Base-by-base conservation (phyloP, 2,888 invertebrate genomes). In the Deilephila elpenor region DNA sequence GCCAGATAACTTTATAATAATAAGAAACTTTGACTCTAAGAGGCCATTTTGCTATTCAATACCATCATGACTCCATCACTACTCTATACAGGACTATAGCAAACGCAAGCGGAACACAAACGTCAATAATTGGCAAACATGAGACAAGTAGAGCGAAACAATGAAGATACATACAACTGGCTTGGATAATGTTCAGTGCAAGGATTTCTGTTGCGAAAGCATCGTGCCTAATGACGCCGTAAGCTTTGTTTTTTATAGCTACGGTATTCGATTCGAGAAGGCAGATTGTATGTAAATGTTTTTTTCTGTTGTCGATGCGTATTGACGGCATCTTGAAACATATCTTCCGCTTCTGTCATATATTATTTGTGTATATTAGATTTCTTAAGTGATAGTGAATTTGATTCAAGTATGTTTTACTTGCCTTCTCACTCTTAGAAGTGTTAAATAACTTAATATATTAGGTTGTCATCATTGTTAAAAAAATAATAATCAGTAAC, bases 181-280 rank as follows among this genome's bases (percentile, higher is more conserved):
- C 51, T 62, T 67, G 51, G 67, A 67, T 67, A 67, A 67, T 51
- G 67, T 67, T 67, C 51, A 20, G n/a, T 44, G 67, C 67, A 51
- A 67, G 67, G 67, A 67, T 67, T 67, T 67, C 25, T 67, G 67
- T 67, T 44, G 67, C 7, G 25, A 44, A 44, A 67, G 67, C 51
- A 67, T 25, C 19, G 67, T 51, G 67, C 51, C 67, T 67, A 67
- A 67, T 67, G 67, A 67, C 67, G 67, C 67, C 20, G 44, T 67
- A 67, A 64, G 51, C 51, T 51, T 67, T 67, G 67, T 29, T 67
- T 67, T 67, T 67, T 51, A 67, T 67, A 51, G 67, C 44, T 67
- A 51, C 67, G 67, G 67, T 67, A 67, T 67, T 44, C 67, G 67
- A 67, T 29, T 67, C 25, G 67, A 51, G 44, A 44, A 25, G 67